These are phyloP conservation scores for Acarapis woodi DNA, from an alignment of 1,140 invertebrate species.

Conservation along the genomic window DNA sequence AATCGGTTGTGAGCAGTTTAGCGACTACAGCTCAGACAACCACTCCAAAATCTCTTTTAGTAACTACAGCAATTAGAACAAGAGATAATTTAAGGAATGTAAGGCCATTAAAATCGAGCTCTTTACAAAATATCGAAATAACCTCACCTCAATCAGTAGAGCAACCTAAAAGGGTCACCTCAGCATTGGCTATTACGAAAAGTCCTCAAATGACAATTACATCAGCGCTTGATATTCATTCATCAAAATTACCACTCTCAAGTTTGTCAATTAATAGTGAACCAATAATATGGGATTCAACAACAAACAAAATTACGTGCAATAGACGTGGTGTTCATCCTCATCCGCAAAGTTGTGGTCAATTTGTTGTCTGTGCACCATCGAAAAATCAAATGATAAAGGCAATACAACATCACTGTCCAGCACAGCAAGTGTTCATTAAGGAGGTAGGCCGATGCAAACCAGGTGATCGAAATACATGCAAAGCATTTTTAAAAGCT, in stretches of 20 bases:
- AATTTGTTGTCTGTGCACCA: conserved; percentile 15
- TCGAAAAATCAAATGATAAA: conserved; percentile 8
- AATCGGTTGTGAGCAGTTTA: too few species aligned
- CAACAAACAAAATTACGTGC: conserved; percentile 11
- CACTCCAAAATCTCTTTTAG: too few species aligned
- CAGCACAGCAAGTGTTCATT: conserved; percentile 12
- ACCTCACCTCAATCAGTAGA: background rate
- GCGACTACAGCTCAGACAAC: too few species aligned
- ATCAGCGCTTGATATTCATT: too few species aligned
- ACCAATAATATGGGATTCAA: conserved; percentile 8
- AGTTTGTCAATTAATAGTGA: background rate
- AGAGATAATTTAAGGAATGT: too few species aligned
- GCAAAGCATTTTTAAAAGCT: conserved; percentile 4
- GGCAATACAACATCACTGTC: conserved; percentile 13
- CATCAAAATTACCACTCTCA: too few species aligned
- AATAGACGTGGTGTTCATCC: conserved; percentile 13
- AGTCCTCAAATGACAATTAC: too few species aligned
- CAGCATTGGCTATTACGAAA: background rate
- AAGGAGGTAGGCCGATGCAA: conserved; percentile 8
- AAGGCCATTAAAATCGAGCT: too few species aligned
- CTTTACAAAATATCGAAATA: too few species aligned
- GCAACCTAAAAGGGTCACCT: background rate
- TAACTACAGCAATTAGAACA: too few species aligned
- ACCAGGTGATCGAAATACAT: conserved; percentile 9
- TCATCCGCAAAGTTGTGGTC: conserved; percentile 14